Conservation (phyloP, 1,140 invertebrate species). For the Glossosoma conforme region DNA sequence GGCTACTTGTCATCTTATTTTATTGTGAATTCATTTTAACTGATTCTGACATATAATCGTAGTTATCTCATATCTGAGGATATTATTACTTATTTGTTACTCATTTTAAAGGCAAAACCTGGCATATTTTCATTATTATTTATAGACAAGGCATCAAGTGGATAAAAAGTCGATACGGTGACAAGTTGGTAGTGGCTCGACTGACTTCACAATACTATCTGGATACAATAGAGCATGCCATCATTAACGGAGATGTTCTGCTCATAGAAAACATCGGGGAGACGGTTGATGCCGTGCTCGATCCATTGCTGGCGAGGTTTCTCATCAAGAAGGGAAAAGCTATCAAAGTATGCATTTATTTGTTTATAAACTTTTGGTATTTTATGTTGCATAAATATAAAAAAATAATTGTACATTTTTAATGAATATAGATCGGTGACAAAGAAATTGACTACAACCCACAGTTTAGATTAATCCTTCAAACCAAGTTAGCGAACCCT, state of each 20-base stretch:
- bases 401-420: constrained; percentile 32
- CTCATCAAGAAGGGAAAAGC: constrained; percentile 78
- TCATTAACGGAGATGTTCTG: constrained; percentile 67
- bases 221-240: constrained; percentile 76
- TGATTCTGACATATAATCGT: constrained; percentile 21
- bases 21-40: neutral
- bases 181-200: constrained; percentile 67
- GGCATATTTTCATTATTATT: constrained; percentile 33
- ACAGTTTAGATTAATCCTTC: constrained; percentile 81
- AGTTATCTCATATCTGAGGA: constrained; percentile 8
- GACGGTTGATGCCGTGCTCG: constrained; percentile 82
- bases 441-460: constrained; percentile 86
- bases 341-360: constrained; percentile 53
- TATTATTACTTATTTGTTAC: neutral
- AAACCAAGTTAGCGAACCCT: constrained; percentile 92
- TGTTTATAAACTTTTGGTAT: constrained; percentile 3
- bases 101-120: neutral
- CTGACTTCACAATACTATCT: constrained; percentile 79
- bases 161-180: constrained; percentile 82
- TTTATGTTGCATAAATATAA: no score
- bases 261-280: constrained; percentile 90
- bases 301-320: constrained; percentile 82
- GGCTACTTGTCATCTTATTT: constrained; percentile 8
- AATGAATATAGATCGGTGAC: constrained; percentile 80
- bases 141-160: constrained; percentile 88